A percentile compares a stretch with the other conserved stretches of the same genome.
These are phyloP conservation scores for Kobus ellipsiprymnus DNA, from an alignment of 2,113 vertebrate genomes.

Conservation along the genomic window DNA sequence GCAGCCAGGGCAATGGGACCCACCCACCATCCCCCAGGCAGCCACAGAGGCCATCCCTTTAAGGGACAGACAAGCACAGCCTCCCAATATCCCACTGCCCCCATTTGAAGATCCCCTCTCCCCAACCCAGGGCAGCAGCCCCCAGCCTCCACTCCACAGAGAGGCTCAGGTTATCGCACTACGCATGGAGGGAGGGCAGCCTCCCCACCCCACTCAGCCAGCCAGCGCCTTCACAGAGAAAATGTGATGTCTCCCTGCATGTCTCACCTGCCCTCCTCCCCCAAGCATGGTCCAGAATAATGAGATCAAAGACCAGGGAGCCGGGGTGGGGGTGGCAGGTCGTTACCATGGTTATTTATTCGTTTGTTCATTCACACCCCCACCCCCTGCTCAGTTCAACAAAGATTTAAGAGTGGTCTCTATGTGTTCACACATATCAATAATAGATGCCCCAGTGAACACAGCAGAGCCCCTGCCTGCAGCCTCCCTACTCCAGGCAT, in stretches of 20 bases:
- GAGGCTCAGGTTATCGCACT: rapidly evolving
- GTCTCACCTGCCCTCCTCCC: background rate
- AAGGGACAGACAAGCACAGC: background rate
- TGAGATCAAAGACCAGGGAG: background rate
- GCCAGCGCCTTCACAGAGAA: background rate
- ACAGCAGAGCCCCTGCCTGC: background rate
- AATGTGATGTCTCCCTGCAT: background rate
- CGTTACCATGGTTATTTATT: background rate
- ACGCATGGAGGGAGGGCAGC: background rate
- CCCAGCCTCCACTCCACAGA: background rate
- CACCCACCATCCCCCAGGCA: background rate
- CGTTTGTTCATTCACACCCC: background rate
- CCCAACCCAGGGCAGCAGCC: too few relatives aligned
- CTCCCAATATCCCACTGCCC: background rate
- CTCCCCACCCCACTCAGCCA: background rate
- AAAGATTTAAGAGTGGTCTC: background rate
- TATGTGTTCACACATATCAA: rapidly evolving
- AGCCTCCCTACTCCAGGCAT: background rate
- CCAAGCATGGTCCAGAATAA: background rate
- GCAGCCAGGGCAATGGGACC: slow-evolving; percentile 24
- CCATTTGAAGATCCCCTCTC: background rate
- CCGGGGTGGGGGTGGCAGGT: background rate
- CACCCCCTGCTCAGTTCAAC: background rate
- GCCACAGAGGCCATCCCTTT: background rate
- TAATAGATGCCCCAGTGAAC: background rate